Base-by-base conservation (phyloP, 2,888 invertebrate species). In the Hoplodrina blanda region DNA sequence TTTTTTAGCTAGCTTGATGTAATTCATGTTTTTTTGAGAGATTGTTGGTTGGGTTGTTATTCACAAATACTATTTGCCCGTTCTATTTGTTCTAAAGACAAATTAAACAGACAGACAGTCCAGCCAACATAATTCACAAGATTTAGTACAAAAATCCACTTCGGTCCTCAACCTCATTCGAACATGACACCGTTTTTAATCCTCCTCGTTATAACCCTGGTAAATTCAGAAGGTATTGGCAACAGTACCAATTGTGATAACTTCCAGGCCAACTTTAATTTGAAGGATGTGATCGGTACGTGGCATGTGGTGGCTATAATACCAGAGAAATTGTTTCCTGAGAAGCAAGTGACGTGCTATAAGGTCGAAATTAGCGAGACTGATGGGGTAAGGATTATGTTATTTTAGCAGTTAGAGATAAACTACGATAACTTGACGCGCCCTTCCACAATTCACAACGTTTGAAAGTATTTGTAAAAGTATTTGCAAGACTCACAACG, bases 271-370 rank as follows among this genome's bases (percentile, higher is more conserved):
- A 91, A 89, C 62, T 94, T 93, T 62, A 86, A 91, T 60, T 73
- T 92, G 53, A 89, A 89, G 62, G 87, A 88, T 54, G 86, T 93
- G 4, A 80, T 92, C 0, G 95, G 95, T 0, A 73, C 86, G 2
- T 95, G 95, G 95, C 86, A 93, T 49, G 93, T 93, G 11, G 94
- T 93, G 0, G 94, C 93, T 0, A 89, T 95, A 0, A 89, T 95
- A 54, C 95, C 95, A 0, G 94, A 91, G 41, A 92, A 89, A n/a
- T 64, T 89, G 66, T 94, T 93, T 65, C 93, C 93, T 17, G 90
- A 93, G 17, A 89, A 89, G 46, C 87, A 90, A 11, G 83, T 95
- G 3, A 87, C 88, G 0, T 95, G 95, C 77, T 93, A 92, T 72
- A 88, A 85, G 53, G 93, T 94, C 69, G 95, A 94, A 15, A 91